Evolutionary conservation across 2,113 vertebrate species (phyloP).

Genomic region (Pachycephala philippinensis): DNA sequence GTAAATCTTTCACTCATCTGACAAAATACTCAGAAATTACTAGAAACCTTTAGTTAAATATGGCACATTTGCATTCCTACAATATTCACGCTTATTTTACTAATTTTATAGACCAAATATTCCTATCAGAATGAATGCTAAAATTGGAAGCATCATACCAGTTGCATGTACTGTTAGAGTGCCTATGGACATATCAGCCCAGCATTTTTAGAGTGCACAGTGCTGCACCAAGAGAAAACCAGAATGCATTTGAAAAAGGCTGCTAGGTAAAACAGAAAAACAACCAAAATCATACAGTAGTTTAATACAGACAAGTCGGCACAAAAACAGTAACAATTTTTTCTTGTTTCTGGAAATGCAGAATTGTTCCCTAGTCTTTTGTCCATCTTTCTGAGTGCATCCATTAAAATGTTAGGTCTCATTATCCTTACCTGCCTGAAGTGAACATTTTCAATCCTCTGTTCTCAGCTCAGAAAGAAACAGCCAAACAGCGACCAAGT

Average conservation of each 20-base stretch:
- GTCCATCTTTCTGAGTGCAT: background rate
- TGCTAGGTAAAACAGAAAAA: background rate
- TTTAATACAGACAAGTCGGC: background rate
- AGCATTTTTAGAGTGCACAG: background rate
- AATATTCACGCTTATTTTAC: background rate
- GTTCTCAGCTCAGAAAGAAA: background rate
- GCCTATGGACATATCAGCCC: background rate
- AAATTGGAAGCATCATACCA: background rate
- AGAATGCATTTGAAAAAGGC: background rate
- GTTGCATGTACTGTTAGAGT: background rate
- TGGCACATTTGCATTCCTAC: background rate
- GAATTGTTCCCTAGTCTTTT: background rate
- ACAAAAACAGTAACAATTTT: background rate
- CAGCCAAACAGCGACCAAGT: background rate
- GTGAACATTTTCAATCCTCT: background rate
- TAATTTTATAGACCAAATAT: background rate
- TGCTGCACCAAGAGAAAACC: background rate
- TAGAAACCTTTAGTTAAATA: background rate
- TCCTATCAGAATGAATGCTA: background rate
- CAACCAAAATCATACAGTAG: fast-evolving
- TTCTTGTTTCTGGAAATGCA: background rate
- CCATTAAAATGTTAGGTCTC: background rate
- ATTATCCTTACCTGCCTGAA: background rate
- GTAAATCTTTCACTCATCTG: background rate
- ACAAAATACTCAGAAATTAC: background rate